Evolutionary conservation across 2,113 vertebrate species (phyloP), one percentile per base, ranked within the genome.

Genomic region (Hydrolagus affinis): DNA sequence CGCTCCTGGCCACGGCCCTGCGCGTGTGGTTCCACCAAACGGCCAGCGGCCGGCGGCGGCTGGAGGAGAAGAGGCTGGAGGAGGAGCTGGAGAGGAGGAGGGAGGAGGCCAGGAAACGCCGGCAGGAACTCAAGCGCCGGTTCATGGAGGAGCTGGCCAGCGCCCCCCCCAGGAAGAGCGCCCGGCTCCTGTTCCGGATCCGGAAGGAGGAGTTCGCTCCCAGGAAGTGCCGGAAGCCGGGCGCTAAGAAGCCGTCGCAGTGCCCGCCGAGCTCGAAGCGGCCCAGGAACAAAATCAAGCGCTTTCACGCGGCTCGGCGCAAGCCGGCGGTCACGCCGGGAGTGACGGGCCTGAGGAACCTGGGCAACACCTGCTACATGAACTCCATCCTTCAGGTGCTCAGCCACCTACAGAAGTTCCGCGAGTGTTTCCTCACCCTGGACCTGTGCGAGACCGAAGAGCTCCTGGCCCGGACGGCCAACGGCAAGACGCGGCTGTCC

Each of bases 301-400:
- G 89, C 74, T 91, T 92, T 87, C 95, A 95, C 87, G 94, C 95
- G 83, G 91, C 94, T 44, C 92, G 88, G 88, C 73, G 92, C 32
- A 94, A 94, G 66, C 94, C 95, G 2, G 92, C 95, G 85, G 90
- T 95, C 17, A 96, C 98, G 6, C 98, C 97, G 0, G 98, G 98
- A 0, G 97, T 99, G 83, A 99, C 98, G 0, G 98, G 98, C 86
- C 92, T 99, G 74, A 95, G 97, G 83, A 99, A 99, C 91, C 92
- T 99, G 89, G 98, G 97, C 85, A 99, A 99, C 91, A 99, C 98
- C 0, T 99, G 98, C 88, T 99, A 99, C 86, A 99, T 99, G 98
- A 99, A 99, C 92, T 99, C 98, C 77, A 98, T 99, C 90, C 94
- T 99, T 87, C 97, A 99, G 92, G 98, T 99, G 92, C 95, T 99